These are phyloP conservation scores for Pygoscelis antarcticus DNA, from an alignment of 2,113 vertebrate genomes.

Conservation along the genomic window DNA sequence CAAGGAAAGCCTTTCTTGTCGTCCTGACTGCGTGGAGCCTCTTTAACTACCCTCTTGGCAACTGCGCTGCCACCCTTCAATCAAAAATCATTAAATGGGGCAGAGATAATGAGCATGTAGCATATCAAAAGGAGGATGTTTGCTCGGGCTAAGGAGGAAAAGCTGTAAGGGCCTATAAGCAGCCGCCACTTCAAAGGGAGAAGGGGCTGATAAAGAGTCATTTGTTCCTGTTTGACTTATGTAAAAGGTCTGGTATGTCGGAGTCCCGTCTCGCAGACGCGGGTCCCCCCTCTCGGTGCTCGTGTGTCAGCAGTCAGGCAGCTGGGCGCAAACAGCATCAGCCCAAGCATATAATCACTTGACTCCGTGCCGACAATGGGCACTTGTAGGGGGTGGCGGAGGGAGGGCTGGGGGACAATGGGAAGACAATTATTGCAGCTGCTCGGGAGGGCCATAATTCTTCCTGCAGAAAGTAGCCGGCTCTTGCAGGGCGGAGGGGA, in stretches of 20 bases:
- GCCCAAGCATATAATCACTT: slow-evolving; percentile 80
- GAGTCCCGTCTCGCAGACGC: slow-evolving; percentile 77
- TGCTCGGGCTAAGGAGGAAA: slow-evolving; percentile 79
- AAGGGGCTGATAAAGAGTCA: slow-evolving; percentile 79
- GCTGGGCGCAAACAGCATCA: slow-evolving; percentile 81
- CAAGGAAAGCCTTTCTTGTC: slow-evolving; percentile 82
- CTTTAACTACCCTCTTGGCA: slow-evolving; percentile 77
- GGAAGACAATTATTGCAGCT: slow-evolving; percentile 86
- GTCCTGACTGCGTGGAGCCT: slow-evolving; percentile 72
- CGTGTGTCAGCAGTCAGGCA: slow-evolving; percentile 84
- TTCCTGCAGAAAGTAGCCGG: slow-evolving; percentile 68
- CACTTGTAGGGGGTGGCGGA: slow-evolving; percentile 82
- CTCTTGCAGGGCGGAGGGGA: slow-evolving; percentile 52
- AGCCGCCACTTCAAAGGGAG: slow-evolving; percentile 82
- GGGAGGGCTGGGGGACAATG: slow-evolving; percentile 79
- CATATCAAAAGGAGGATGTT: slow-evolving; percentile 85
- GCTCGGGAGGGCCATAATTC: slow-evolving; percentile 77
- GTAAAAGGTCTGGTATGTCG: slow-evolving; percentile 83
- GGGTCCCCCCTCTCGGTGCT: slow-evolving; percentile 46
- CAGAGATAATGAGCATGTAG: slow-evolving; percentile 84
- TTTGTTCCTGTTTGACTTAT: slow-evolving; percentile 89
- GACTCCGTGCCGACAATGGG: slow-evolving; percentile 76
- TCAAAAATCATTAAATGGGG: slow-evolving; percentile 86
- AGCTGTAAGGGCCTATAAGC: slow-evolving; percentile 75
- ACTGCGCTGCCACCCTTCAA: slow-evolving; percentile 79